These are phyloP conservation scores for Dynastes hyllus DNA, from an alignment of 2,888 invertebrate genomes.

Conservation along the genomic window DNA sequence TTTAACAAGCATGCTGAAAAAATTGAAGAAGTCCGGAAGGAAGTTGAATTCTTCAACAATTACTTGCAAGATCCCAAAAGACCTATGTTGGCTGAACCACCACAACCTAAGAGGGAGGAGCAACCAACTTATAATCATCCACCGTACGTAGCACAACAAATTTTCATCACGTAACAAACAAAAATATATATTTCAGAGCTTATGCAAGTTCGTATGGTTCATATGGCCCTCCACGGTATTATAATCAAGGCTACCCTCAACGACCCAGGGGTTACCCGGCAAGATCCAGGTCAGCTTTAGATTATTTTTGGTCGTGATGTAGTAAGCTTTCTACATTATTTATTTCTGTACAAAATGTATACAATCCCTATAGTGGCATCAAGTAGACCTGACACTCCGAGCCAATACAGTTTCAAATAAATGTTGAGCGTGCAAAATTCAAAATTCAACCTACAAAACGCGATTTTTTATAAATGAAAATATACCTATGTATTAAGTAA, in stretches of 20 bases:
- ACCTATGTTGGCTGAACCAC: constrained; percentile 93
- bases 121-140: constrained; percentile 70
- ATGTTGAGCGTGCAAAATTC: too few species aligned
- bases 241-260: constrained; percentile 69
- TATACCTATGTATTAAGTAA: too few species aligned
- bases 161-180: not conserved
- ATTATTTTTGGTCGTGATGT: constrained; percentile 47
- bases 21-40: constrained; percentile 96
- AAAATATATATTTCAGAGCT: constrained; percentile 61
- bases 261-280: constrained; percentile 66
- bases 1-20: constrained; percentile 98
- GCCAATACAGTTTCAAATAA: too few species aligned
- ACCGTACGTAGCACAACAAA: constrained; percentile 64
- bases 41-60: constrained; percentile 98
- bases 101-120: constrained; percentile 72
- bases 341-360: not conserved
- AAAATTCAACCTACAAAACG: too few species aligned
- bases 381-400: too few species aligned
- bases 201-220: constrained; percentile 67
- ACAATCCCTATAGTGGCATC: too few species aligned
- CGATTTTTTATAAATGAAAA: too few species aligned
- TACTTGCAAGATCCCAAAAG: constrained; percentile 95
- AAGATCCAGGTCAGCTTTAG: constrained; percentile 63
- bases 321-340: constrained; percentile 41
- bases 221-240: constrained; percentile 72